Base-by-base conservation (phyloP, 2,888 invertebrate species). In the Merodon equestris region DNA sequence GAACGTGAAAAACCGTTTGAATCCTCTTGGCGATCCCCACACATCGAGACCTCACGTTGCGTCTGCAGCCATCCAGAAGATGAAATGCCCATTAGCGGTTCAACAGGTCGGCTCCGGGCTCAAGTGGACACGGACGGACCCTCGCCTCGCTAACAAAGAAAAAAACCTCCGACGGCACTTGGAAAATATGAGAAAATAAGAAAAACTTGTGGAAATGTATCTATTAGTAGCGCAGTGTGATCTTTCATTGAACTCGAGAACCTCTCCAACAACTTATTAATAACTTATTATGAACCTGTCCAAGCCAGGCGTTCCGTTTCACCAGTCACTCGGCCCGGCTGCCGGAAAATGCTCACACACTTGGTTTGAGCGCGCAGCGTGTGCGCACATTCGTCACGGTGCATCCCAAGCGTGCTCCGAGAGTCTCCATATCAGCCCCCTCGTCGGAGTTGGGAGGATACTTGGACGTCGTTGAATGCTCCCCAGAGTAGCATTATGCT, bases 161-260 rank as follows among this genome's bases (percentile, higher is more conserved):
- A 36, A 42, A 12, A 19, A 17, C 14, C 45, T 0, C 0, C 15
- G 13, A 13, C 13, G 45, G 45, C 15, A 13, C 27, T 54, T 34
- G 34, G 34, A 36, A 47, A n/a, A 40, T 40, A 2, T 9, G 40
- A n/a, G n/a, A n/a, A 40, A 10, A 40, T 27, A 40, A 10, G 27
- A 36, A 56, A 67, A 73, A 54, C 56, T 68, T 56, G 73, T 74
- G 60, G 63, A 75, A 75, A 75, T 70, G 75, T 75, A 63, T 70
- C 75, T 75, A 70, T 75, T 75, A 75, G 75, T 57, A 63, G 51
- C 75, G 60, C 70, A 70, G 70, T 63, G 70, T 75, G 75, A 75
- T 75, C 75, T 70, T 75, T 75, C 75, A 63, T 63, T 75, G 63
- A 70, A 75, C 70, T 53, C 57, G 1, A 15, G 61, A 15, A 48